Base-by-base conservation (phyloP, 2,888 invertebrate species). In the Drosophila anomalipes region DNA sequence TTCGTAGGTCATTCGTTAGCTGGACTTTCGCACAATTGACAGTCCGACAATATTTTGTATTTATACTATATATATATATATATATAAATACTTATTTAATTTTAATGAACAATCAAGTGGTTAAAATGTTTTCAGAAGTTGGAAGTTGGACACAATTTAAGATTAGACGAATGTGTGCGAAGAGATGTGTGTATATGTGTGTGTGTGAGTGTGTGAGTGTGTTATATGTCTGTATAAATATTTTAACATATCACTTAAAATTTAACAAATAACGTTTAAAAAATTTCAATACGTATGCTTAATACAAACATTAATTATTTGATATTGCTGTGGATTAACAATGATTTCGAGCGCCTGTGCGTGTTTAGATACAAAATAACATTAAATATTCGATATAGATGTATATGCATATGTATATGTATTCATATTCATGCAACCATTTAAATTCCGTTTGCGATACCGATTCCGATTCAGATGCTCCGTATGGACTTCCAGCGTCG, bases 401-500 rank as follows among this genome's bases (percentile, higher is more conserved):
- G 41, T 49, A 51, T 59, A 47, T 69, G 32, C 22, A 58, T 41
- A 58, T 30, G 57, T 39, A 57, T 39, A 56, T 56, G 56, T 56
- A 57, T 57, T 57, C 28, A 39, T 28, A 57, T 39, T 39, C 30
- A 57, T 57, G 57, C 57, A 57, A 39, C 57, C 57, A 39, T n/a
- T 57, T 30, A 16, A 39, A 12, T 39, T 57, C 56, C 3, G 35
- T 22, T 47, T 54, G 19, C 26, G 37, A 35, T 39, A 52, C n/a
- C n/a, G 32, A 44, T 44, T 28, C 5, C 3, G 30, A 28, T 70
- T 76, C 92, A 93, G 79, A 93, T 91, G 77, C 92, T 93, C 67
- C 93, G 90, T 82, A 93, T 93, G 49, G 93, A 93, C 69, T 93
- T 93, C 91, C 93, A 92, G 68, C 93, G 92, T 67, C 92, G 91